Conservation (phyloP, 2,888 invertebrate species). For the Metalampra italica region DNA sequence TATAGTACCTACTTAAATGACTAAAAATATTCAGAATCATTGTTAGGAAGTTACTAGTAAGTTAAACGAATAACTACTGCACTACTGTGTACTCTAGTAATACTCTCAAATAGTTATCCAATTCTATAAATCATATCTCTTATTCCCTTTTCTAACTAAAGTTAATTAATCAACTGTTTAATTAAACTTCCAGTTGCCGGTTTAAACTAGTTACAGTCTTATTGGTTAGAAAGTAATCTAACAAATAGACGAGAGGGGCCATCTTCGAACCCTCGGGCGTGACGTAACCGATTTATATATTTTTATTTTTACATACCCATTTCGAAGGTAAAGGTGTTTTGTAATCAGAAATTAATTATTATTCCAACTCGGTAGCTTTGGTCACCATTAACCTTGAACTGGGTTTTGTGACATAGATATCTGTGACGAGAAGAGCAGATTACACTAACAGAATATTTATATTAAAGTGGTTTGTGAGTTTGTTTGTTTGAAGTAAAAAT, state of each 20-base stretch:
- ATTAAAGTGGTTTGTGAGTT: too few relatives aligned
- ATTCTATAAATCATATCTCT: constrained; percentile 1
- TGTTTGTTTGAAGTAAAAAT: too few relatives aligned
- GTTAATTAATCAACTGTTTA: constrained; percentile 41
- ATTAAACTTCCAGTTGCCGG: constrained; percentile 26
- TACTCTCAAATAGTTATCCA: background rate
- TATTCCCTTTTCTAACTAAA: constrained; percentile 20
- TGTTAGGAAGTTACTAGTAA: too few relatives aligned
- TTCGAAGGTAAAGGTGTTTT: background rate
- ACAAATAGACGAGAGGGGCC: constrained; percentile 16
- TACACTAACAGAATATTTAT: background rate
- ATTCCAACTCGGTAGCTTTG: constrained; percentile 1
- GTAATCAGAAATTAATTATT: constrained; percentile 1
- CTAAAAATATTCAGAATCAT: too few relatives aligned
- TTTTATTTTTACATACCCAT: background rate
- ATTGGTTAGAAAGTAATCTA: constrained; percentile 32
- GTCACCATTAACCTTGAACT: background rate
- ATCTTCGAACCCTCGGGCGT: background rate
- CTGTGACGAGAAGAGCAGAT: background rate
- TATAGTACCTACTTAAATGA: too few relatives aligned
- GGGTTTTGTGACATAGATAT: background rate
- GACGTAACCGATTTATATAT: background rate
- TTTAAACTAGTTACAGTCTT: constrained; percentile 23
- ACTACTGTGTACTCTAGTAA: too few relatives aligned
- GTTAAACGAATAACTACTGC: too few relatives aligned